phyloP scores from a whole-genome alignment of 2,797 vertebrate genomes.

The Chaetodon trifasciatus region DNA sequence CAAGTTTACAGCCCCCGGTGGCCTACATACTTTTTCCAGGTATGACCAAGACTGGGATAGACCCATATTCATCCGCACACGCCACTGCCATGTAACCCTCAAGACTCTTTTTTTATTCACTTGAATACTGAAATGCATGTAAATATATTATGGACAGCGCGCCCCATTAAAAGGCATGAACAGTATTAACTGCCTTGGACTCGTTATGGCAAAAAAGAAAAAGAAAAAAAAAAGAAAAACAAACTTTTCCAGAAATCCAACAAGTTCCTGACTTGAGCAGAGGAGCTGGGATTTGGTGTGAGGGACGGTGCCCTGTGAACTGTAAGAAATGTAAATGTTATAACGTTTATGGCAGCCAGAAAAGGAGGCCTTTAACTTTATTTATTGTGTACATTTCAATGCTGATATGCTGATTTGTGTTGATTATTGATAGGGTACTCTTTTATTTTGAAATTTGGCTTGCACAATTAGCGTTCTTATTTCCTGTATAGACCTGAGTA shows the following conservation, averaged over 20 bases:
- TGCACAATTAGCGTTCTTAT: slow-evolving; percentile 86
- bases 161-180: slow-evolving; percentile 73
- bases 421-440: slow-evolving; percentile 71
- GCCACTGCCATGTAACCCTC: slow-evolving; percentile 95
- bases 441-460: slow-evolving; percentile 85
- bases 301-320: slow-evolving; percentile 87
- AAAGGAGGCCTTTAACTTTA: slow-evolving; percentile 92
- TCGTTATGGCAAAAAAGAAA: slow-evolving; percentile 73
- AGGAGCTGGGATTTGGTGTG: slow-evolving; percentile 80
- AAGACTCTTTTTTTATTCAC: slow-evolving; percentile 82
- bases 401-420: slow-evolving; percentile 84
- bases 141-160: slow-evolving; percentile 84
- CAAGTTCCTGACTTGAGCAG: slow-evolving; percentile 81
- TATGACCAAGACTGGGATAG: slow-evolving; percentile 99
- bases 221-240: slow-evolving; percentile 39
- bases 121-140: slow-evolving; percentile 91
- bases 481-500: slow-evolving; percentile 81
- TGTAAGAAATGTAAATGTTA: slow-evolving; percentile 95
- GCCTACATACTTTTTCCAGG: slow-evolving; percentile 99
- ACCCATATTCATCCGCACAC: slow-evolving; percentile 97
- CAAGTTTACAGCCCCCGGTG: slow-evolving; percentile 98
- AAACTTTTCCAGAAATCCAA: slow-evolving; percentile 79
- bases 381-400: slow-evolving; percentile 92
- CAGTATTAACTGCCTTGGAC: slow-evolving; percentile 80
- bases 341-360: slow-evolving; percentile 90